A percentile compares a stretch with the other conserved stretches of the same genome.
Conservation (phyloP, 2,797 vertebrate genomes). For the Heliangelus exortis region DNA sequence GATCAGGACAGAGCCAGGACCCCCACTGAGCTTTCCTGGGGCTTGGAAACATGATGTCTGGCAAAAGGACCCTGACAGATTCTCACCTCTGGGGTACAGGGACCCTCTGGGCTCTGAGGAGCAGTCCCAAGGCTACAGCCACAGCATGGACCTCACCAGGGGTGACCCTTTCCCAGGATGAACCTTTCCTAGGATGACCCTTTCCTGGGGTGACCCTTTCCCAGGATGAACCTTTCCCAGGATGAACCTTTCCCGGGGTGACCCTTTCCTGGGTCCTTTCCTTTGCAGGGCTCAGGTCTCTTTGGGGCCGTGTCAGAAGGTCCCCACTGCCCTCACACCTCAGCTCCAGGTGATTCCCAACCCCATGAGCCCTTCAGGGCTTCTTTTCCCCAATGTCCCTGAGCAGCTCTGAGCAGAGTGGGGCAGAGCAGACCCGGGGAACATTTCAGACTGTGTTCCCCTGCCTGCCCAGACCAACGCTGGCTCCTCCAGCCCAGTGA, state of each 20-base stretch:
- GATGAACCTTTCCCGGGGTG: no score
- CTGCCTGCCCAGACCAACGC: not conserved
- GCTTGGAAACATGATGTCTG: not conserved
- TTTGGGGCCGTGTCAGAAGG: not conserved
- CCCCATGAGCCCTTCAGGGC: not conserved
- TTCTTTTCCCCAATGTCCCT: not conserved
- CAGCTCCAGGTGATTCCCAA: not conserved
- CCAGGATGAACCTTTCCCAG: no score
- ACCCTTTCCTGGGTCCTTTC: no score
- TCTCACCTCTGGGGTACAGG: not conserved
- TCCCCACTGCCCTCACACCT: not conserved
- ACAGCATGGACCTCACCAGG: not conserved
- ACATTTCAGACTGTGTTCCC: fast-evolving
- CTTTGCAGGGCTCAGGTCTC: not conserved
- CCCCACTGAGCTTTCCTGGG: fast-evolving
- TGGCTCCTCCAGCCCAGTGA: not conserved
- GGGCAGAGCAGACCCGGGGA: not conserved
- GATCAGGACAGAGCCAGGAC: not conserved
- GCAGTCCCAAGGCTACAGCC: not conserved
- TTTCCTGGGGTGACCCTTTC: no score
- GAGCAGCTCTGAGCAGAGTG: not conserved
- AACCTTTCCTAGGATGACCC: no score
- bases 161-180: no score
- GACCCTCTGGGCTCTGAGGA: not conserved
- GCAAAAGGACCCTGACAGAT: fast-evolving